Evolutionary conservation across 1,140 invertebrate species (phyloP).

Genomic region (Drosophila eugracilis): DNA sequence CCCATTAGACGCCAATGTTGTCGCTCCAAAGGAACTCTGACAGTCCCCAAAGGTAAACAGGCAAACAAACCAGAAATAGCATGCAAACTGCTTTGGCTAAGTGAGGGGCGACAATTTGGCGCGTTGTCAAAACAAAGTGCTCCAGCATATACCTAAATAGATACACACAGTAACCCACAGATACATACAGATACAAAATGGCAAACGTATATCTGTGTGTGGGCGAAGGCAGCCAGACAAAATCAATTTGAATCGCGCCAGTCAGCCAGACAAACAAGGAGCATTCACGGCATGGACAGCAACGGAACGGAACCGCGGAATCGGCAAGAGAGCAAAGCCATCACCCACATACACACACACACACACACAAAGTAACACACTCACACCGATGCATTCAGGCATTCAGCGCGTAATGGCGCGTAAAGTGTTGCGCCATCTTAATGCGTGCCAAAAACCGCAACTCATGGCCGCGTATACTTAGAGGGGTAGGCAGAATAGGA

Average conservation of each 20-base stretch:
- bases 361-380: constrained; percentile 12
- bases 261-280: constrained; percentile 51
- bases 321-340: constrained; percentile 37
- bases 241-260: constrained; percentile 67
- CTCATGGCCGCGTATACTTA: constrained; percentile 43
- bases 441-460: constrained; percentile 73
- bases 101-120: constrained; percentile 62
- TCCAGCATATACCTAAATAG: constrained; percentile 27
- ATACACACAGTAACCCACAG: constrained; percentile 17
- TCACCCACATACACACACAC: constrained; percentile 12
- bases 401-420: constrained; percentile 69
- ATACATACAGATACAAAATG: constrained; percentile 12
- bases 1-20: constrained; percentile 7
- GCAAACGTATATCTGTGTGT: neutral
- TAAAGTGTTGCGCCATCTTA: constrained; percentile 77
- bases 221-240: constrained; percentile 43
- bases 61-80: constrained; percentile 64
- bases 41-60: constrained; percentile 36
- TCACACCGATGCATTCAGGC: constrained; percentile 22
- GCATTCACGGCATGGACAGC: constrained; percentile 23
- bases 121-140: constrained; percentile 74
- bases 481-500: constrained; percentile 1
- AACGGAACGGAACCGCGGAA: constrained; percentile 22
- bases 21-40: neutral
- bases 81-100: constrained; percentile 51